Conservation (phyloP, 2,797 vertebrate species). For the Netta rufina region DNA sequence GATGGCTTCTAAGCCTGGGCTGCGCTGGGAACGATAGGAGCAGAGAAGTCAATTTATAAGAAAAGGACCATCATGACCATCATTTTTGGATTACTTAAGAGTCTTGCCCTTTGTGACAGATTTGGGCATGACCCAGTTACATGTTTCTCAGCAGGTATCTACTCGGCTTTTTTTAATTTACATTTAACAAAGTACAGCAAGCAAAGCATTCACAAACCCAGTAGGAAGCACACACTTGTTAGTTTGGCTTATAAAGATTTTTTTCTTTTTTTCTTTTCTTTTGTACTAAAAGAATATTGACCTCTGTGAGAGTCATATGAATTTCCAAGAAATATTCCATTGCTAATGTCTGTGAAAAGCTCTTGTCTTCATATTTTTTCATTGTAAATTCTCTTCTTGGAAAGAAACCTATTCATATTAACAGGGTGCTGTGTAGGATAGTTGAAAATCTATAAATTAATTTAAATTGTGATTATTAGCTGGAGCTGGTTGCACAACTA, state of each 20-base stretch:
- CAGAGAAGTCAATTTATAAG: not conserved
- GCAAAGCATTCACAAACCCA: not conserved
- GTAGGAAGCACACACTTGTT: not conserved
- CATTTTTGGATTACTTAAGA: not conserved
- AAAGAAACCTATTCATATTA: not conserved
- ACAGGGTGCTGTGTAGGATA: not conserved
- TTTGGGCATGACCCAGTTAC: not conserved
- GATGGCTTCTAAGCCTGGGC: not conserved
- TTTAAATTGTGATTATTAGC: not conserved
- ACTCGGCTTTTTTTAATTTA: conserved; percentile 13
- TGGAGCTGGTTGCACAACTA: not conserved
- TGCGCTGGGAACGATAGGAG: not conserved
- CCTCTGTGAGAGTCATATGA: not conserved
- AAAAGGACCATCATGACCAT: not conserved
- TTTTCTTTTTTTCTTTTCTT: not conserved
- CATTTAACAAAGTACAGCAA: conserved; percentile 22
- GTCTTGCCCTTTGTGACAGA: not conserved
- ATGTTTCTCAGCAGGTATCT: not conserved
- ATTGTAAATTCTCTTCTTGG: not conserved
- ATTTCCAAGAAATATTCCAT: conserved; percentile 15
- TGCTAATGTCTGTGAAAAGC: not conserved
- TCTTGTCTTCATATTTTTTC: not conserved
- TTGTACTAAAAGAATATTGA: not conserved
- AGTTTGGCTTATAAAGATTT: not conserved
- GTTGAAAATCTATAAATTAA: not conserved